Evolutionary conservation across 2,797 vertebrate species (phyloP).

Genomic region (Mycteria americana): DNA sequence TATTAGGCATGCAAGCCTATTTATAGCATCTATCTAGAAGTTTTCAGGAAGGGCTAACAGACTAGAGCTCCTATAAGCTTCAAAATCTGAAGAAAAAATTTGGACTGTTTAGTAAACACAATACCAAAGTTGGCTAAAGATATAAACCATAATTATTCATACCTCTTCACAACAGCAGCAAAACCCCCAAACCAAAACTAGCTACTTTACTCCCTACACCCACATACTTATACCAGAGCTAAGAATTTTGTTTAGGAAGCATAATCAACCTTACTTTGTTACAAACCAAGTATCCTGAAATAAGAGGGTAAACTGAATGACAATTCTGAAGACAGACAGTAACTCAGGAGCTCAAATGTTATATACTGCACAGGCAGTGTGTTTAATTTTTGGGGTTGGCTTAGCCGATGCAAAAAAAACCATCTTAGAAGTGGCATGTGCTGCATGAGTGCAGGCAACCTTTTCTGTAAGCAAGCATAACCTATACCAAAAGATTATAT

Average conservation of each 20-base stretch:
- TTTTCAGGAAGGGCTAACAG: background rate
- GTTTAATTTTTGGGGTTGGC: background rate
- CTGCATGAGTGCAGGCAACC: background rate
- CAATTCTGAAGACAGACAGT: background rate
- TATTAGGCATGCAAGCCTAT: background rate
- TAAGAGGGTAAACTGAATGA: background rate
- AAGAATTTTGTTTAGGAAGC: background rate
- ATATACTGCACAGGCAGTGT: background rate
- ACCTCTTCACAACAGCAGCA: background rate
- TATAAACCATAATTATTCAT: background rate
- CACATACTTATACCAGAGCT: background rate
- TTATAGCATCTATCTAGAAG: background rate
- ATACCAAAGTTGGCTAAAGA: background rate
- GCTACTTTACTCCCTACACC: rapidly evolving
- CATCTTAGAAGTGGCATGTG: background rate
- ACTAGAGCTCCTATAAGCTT: background rate
- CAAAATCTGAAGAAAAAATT: background rate
- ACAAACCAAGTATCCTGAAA: background rate
- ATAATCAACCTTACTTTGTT: background rate
- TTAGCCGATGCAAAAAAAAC: background rate
- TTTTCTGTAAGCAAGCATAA: background rate
- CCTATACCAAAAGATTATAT: background rate
- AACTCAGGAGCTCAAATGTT: background rate
- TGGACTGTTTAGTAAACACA: background rate
- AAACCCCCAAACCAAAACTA: background rate